phyloP scores from a whole-genome alignment of 1,140 invertebrate genomes.

The Lucilia cuprina region DNA sequence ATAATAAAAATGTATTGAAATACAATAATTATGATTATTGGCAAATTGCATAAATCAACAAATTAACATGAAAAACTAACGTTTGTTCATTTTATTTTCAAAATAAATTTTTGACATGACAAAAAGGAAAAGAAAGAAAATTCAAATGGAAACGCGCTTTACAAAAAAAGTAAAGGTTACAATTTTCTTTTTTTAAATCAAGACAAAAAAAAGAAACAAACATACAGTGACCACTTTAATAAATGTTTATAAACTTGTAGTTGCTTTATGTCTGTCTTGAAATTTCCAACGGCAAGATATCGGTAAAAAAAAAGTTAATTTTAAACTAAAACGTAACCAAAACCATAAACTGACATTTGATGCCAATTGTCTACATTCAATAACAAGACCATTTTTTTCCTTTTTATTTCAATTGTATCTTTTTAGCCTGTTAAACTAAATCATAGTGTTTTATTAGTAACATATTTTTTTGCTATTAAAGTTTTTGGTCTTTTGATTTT shows the following conservation, averaged over 20 bases:
- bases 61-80: slow-evolving; percentile 21
- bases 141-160: not conserved
- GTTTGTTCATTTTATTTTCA: too few species aligned
- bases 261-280: not conserved
- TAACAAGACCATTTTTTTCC: not conserved
- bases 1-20: slow-evolving; percentile 16
- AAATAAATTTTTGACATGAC: not conserved
- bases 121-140: not conserved
- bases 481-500: not conserved
- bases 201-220: not conserved
- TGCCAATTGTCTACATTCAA: slow-evolving; percentile 10
- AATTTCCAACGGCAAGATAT: not conserved
- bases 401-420: not conserved
- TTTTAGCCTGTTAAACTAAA: slow-evolving; percentile 16
- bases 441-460: slow-evolving; percentile 1
- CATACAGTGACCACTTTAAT: not conserved
- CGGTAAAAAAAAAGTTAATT: not conserved
- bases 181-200: not conserved
- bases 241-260: not conserved
- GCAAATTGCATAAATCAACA: slow-evolving; percentile 33
- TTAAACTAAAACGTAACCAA: not conserved
- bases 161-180: not conserved
- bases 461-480: not conserved
- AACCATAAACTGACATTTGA: slow-evolving; percentile 3
- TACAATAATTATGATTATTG: slow-evolving; percentile 31